phyloP scores from a whole-genome alignment of 2,888 invertebrate genomes.

The Ennomos fuscantarius region DNA sequence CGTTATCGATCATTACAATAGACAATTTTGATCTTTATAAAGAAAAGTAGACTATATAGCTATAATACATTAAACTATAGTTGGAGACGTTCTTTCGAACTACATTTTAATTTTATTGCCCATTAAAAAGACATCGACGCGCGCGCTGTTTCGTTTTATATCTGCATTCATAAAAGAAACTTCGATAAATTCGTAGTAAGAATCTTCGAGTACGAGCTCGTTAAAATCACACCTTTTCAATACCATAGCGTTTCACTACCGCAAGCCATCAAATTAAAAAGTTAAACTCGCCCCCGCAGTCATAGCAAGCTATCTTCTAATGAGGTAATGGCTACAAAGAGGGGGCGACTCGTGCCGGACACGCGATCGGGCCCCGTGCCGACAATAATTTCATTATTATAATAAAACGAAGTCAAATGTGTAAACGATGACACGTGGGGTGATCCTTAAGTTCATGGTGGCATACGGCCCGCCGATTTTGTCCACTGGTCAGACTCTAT shows the following conservation, averaged over 20 bases:
- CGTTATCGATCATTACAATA: too few relatives aligned
- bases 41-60: too few relatives aligned
- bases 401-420: slow-evolving; percentile 80
- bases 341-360: slow-evolving; percentile 58
- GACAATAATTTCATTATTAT: slow-evolving; percentile 79
- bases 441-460: slow-evolving; percentile 46
- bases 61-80: too few relatives aligned
- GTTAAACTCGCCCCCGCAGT: slow-evolving; percentile 63
- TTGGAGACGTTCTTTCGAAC: not conserved
- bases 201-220: slow-evolving; percentile 19
- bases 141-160: slow-evolving; percentile 14
- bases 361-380: slow-evolving; percentile 65
- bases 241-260: slow-evolving; percentile 49
- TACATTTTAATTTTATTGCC: not conserved
- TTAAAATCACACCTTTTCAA: slow-evolving; percentile 73
- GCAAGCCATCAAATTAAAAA: slow-evolving; percentile 77
- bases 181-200: slow-evolving; percentile 12
- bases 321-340: slow-evolving; percentile 71
- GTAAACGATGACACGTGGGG: slow-evolving; percentile 76
- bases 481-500: not conserved
- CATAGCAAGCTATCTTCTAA: slow-evolving; percentile 67
- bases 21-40: too few relatives aligned
- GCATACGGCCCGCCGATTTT: slow-evolving; percentile 4
- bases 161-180: slow-evolving; percentile 9
- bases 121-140: slow-evolving; percentile 35